Conservation (phyloP, 1,140 invertebrate species). For the Bemisia tabaci region DNA sequence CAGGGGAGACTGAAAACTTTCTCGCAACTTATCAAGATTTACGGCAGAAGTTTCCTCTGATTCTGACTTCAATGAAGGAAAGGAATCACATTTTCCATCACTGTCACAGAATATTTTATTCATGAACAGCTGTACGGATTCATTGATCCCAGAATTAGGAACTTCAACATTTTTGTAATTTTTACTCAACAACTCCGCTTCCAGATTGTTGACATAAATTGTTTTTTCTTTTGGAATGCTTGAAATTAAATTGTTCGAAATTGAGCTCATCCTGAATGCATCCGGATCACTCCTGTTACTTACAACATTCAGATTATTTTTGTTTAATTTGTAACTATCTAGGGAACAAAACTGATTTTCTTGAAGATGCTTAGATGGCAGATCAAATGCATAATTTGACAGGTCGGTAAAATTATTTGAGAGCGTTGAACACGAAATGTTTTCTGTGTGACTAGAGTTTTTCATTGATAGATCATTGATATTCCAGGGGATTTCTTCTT, state of each 20-base stretch:
- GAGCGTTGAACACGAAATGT: not conserved
- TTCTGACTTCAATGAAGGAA: not conserved
- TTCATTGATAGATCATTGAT: not conserved
- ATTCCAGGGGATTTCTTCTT: not conserved
- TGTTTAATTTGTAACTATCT: constrained; percentile 8
- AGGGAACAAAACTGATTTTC: not conserved
- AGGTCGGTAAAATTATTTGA: not conserved
- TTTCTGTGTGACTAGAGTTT: not conserved
- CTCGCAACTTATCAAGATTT: not conserved
- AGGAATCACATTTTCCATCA: not conserved
- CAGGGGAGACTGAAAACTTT: constrained; percentile 5
- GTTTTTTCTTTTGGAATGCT: not conserved
- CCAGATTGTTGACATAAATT: not conserved
- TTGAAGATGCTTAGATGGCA: not conserved
- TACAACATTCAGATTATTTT: constrained; percentile 7
- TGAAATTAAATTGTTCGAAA: not conserved
- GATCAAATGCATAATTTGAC: not conserved
- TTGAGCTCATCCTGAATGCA: not conserved
- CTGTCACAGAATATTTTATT: not conserved
- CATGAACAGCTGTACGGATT: not conserved
- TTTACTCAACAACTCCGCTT: not conserved
- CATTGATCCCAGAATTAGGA: not conserved
- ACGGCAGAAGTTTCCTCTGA: not conserved
- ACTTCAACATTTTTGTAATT: not conserved
- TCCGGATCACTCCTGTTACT: not conserved